Percentiles rank a stretch among this genome's conserved stretches.
These are phyloP conservation scores for Pelobates fuscus DNA, from an alignment of 2,113 vertebrate genomes.

Conservation along the genomic window DNA sequence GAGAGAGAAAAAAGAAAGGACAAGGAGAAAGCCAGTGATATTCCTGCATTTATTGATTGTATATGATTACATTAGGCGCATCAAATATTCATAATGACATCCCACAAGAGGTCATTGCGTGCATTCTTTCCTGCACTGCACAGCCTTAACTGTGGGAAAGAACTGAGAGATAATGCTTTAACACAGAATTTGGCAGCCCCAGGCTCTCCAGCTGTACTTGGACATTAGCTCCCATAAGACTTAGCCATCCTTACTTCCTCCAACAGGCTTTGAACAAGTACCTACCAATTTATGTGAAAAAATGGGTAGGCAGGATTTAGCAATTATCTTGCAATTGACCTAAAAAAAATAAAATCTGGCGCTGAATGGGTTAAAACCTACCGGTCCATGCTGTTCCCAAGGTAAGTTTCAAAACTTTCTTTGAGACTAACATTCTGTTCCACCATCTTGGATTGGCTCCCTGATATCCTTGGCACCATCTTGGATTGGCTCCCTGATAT, in stretches of 20 bases:
- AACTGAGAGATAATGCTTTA: slow-evolving; percentile 24
- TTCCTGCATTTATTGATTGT: slow-evolving; percentile 70
- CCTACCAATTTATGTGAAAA: too few relatives aligned
- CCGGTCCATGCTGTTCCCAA: too few relatives aligned
- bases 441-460: too few relatives aligned
- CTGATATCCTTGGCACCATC: too few relatives aligned
- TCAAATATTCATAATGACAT: slow-evolving; percentile 72
- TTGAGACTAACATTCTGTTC: too few relatives aligned
- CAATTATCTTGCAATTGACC: too few relatives aligned
- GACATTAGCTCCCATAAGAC: background rate
- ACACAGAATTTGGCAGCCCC: background rate
- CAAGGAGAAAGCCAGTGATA: slow-evolving; percentile 54
- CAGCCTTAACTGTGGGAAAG: slow-evolving; percentile 45
- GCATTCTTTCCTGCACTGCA: slow-evolving; percentile 56
- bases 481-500: too few relatives aligned
- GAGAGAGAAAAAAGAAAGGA: slow-evolving; percentile 60
- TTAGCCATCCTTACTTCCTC: background rate
- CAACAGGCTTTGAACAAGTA: too few relatives aligned
- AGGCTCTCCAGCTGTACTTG: background rate
- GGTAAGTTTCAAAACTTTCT: too few relatives aligned
- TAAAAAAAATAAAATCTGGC: too few relatives aligned
- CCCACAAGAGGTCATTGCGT: slow-evolving; percentile 67
- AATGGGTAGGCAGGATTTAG: too few relatives aligned
- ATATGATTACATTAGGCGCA: slow-evolving; percentile 70
- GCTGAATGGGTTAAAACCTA: too few relatives aligned